Evolutionary conservation across 2,113 vertebrate species (phyloP).

Genomic region (Apeltes quadracus): DNA sequence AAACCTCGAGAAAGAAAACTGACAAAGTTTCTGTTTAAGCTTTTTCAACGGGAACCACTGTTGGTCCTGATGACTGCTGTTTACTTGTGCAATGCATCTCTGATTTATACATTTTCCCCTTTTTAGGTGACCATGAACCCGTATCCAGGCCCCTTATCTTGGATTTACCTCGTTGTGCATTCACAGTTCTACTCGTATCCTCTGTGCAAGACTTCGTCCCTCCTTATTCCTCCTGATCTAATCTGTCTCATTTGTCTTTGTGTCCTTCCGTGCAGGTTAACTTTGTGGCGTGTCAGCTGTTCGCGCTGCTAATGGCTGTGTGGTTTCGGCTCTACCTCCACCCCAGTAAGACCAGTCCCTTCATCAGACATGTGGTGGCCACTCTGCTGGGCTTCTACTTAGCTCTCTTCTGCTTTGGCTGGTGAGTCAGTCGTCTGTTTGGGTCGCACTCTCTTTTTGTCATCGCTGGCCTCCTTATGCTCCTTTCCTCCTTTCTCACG

Average conservation of each 20-base stretch:
- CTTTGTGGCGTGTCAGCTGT: slow-evolving; percentile 97
- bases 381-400: slow-evolving; percentile 97
- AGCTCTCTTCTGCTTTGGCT: slow-evolving; percentile 99
- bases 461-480: slow-evolving; percentile 6
- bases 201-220: background rate
- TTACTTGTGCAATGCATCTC: background rate
- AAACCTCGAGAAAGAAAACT: background rate
- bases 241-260: background rate
- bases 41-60: background rate
- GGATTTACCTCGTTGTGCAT: background rate
- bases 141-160: background rate
- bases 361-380: slow-evolving; percentile 94
- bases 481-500: slow-evolving; percentile 13
- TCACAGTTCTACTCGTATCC: background rate
- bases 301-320: slow-evolving; percentile 93
- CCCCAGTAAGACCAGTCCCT: slow-evolving; percentile 95
- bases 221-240: background rate
- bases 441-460: slow-evolving; percentile 20
- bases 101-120: background rate
- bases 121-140: background rate
- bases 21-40: background rate
- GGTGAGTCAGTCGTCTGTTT: slow-evolving; percentile 84
- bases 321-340: slow-evolving; percentile 98
- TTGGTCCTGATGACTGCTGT: background rate
- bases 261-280: slow-evolving; percentile 86